Base-by-base conservation (phyloP, 2,113 vertebrate species). In the Nerophis lumbriciformis region DNA sequence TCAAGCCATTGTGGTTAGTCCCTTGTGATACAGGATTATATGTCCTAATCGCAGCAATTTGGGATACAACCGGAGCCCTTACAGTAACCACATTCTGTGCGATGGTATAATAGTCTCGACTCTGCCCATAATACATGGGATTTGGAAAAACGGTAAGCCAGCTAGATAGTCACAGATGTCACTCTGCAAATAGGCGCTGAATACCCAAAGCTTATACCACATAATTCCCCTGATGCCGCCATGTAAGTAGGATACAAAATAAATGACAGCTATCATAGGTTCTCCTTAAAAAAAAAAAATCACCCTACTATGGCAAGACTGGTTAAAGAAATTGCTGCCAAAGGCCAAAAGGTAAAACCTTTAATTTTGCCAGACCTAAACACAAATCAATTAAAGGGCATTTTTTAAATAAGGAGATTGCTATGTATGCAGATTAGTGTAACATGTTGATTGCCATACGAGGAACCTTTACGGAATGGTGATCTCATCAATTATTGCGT, bases 51-150 rank as follows among this genome's bases (percentile, higher is more conserved):
- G 71, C 58, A 39, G 72, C 69, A 68, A 76, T 78, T 79, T 77
- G 56, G 75, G 61, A 79, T 79, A 77, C 77, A 83, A 79, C 72
- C 73, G 61, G 69, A 83, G 68, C 71, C 59, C 67, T 54, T 61
- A 78, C 80, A 81, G 80, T 80, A 80, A 78, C 69, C 63, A 78
- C 65, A 68, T 83, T 84, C 75, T 75, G 83, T 89, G 86, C 88
- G 88, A 81, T 88, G 63, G 58, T 81, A 86, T 71, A 86, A 83
- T 85, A 73, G 91, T 92, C 86, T 88, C 83, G 85, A 88, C 85
- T 89, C 85, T 84, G 76, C 75, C 76, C 79, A 67, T 86, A 87
- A 90, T 90, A 73, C 82, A 50, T 76, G 76, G 77, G 81, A 82
- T 90, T 77, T 84, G 65, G 65, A 65, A 66, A 89, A 91, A 91